Conservation (phyloP, 2,113 vertebrate species). For the Opisthocomus hoazin region DNA sequence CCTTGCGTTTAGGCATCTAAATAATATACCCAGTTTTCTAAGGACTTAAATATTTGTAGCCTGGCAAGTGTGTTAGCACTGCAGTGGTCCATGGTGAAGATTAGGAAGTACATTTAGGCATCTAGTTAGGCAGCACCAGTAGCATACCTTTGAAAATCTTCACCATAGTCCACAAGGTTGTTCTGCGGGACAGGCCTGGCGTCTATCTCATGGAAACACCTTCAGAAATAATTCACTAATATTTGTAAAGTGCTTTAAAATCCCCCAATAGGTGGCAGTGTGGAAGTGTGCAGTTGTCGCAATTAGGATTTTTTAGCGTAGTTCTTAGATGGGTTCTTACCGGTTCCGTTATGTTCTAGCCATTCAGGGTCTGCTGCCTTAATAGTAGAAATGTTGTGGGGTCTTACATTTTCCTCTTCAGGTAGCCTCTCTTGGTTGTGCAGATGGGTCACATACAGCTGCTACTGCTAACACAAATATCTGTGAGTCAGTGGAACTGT, state of each 20-base stretch:
- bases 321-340: neutral
- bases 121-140: neutral
- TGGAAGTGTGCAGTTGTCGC: neutral
- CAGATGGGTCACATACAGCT: neutral
- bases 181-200: neutral
- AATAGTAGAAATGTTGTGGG: neutral
- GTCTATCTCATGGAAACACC: neutral
- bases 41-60: neutral
- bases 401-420: neutral
- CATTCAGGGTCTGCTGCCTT: neutral
- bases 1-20: neutral
- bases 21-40: neutral
- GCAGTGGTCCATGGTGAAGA: neutral
- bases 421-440: neutral
- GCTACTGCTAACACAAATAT: too few species aligned
- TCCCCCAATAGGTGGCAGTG: constrained; percentile 39
- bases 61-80: neutral
- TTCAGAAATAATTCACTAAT: neutral
- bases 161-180: neutral
- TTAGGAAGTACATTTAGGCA: neutral
- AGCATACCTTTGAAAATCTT: neutral
- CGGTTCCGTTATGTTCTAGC: neutral
- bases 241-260: neutral
- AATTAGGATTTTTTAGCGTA: neutral
- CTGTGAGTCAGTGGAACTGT: neutral